Evolutionary conservation across 2,797 vertebrate genomes (phyloP), one percentile per base, ranked within the genome.

Genomic region (Botia almorhae): DNA sequence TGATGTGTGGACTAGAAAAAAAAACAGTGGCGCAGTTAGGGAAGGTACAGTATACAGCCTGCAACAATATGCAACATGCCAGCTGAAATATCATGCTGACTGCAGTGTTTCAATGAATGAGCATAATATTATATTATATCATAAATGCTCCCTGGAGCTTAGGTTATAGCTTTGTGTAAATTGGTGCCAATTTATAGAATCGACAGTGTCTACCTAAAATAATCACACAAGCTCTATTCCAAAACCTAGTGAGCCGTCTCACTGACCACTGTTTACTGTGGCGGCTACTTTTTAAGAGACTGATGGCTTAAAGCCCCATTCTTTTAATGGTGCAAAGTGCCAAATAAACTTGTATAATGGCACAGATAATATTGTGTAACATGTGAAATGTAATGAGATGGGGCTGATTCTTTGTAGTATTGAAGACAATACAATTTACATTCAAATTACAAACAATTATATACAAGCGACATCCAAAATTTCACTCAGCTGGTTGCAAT

Each of bases 1-100:
- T 73, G 60, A 74, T 58, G 74, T 55, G 50, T 84, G 78, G 69
- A 84, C 72, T 46, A 75, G 63, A 79, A 43, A 67, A 65, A 65
- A 69, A 36, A 70, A 74, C 46, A 70, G 55, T 43, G 3, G 14
- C 26, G 13, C 82, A 74, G 64, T 29, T 43, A 61, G 76, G 69
- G 48, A 61, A 81, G 51, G 53, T 78, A 51, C 71, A 29, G 46
- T 78, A 46, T 71, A 29, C 33, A 61, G n/a, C 50, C 56, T 69
- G 61, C 33, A 21, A 77, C 60, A 17, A 19, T 50, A 50, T 60
- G 50, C 46, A 69, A 64, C 58, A 82, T 63, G 39, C 55, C 61
- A 23, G 51, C 23, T 67, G 60, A 48, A 58, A 46, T 69, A 29
- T 74, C 69, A 75, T 29, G 43, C 55, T 19, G 50, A 74, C 72